Base-by-base conservation (phyloP, 1,140 invertebrate genomes). In the Bombus breviceps region DNA sequence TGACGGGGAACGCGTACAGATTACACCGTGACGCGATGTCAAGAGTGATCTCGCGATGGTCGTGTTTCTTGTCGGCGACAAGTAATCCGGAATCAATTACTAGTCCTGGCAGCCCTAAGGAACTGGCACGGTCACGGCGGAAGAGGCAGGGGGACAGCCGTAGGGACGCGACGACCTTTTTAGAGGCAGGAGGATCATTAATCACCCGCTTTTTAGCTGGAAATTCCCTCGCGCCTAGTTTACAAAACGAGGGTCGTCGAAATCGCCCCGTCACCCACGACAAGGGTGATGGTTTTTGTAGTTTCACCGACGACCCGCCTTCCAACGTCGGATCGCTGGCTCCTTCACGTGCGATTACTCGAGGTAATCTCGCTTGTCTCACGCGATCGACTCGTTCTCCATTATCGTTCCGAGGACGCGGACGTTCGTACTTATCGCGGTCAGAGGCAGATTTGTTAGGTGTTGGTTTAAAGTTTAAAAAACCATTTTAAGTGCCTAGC, bases 181-280 rank as follows among this genome's bases (percentile, higher is more conserved):
- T 92, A 89, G 91, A 90, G 79, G 47, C 86, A 77, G 81, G 81
- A 90, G 5, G 91, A 93, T 94, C 94, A 95, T 95, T 94, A 95
- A 95, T 95, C 94, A 95, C 92, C 90, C 82, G 93, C 92, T 94
- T 95, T 94, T 95, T 95, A 95, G 92, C 92, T 89, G 81, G 92
- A 93, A 94, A 95, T 94, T 94, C 94, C 93, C 94, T 94, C 92
- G 93, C 93, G 94, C 92, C 93, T 94, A 94, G 93, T 95, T 95
- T 94, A 94, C 92, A 93, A 91, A 93, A 94, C 89, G 92, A 94
- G 93, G 93, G 93, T 93, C 92, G 91, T 85, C 88, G 90, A 93
- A 94, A 94, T 90, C 90, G 94, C 93, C 91, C 90, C 91, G 94
- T 95, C 94, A 95, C 91, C 91, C 90, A 89, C 88, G 90, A 92